Conservation (phyloP, 2,888 invertebrate genomes). For the Mellilla xanthometata region DNA sequence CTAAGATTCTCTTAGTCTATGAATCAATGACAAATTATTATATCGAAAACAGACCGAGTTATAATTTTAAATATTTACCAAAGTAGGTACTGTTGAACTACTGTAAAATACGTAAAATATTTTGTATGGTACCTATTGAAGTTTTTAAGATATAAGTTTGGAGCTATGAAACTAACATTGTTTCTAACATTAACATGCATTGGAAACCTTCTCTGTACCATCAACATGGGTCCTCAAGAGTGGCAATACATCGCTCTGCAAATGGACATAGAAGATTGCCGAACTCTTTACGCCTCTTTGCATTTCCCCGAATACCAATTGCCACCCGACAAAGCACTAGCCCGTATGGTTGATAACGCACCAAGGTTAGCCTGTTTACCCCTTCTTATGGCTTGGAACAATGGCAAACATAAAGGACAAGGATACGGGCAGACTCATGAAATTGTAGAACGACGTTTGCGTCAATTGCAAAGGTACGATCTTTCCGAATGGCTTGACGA, state of each 20-base stretch:
- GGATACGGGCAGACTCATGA: slow-evolving; percentile 83
- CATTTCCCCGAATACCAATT: slow-evolving; percentile 64
- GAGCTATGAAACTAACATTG: no score
- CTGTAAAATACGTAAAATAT: no score
- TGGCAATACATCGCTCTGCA: slow-evolving; percentile 79
- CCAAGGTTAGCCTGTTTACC: slow-evolving; percentile 78
- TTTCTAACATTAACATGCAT: no score
- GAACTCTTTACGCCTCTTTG: slow-evolving; percentile 79
- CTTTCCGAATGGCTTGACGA: slow-evolving; percentile 84
- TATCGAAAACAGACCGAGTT: no score
- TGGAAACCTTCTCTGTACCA: slow-evolving; percentile 37
- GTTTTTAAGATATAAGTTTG: neutral
- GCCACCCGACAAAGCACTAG: slow-evolving; percentile 39
- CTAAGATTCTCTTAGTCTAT: no score
- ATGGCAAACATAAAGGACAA: slow-evolving; percentile 53
- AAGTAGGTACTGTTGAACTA: no score
- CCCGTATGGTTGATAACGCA: slow-evolving; percentile 62
- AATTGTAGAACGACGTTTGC: slow-evolving; percentile 76
- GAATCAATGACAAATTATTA: no score
- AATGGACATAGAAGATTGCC: slow-evolving; percentile 81
- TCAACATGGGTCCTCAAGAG: slow-evolving; percentile 52
- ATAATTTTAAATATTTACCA: no score
- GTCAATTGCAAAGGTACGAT: slow-evolving; percentile 80
- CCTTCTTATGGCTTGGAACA: slow-evolving; percentile 83
- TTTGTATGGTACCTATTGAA: neutral